Base-by-base conservation (phyloP, 2,888 invertebrate genomes). In the Seira ritae region DNA sequence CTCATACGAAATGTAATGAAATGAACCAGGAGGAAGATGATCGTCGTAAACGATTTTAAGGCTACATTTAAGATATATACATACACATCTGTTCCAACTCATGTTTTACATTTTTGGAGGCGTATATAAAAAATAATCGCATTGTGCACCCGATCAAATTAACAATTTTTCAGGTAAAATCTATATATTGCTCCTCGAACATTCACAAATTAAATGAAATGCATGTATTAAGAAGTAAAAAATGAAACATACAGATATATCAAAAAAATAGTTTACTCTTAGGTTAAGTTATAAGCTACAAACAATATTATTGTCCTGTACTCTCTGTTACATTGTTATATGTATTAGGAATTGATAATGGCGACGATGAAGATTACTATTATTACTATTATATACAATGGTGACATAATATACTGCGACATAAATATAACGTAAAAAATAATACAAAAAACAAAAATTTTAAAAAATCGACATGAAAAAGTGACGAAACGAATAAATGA, bases 401-500 rank as follows among this genome's bases (percentile, higher is more conserved):
- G 55, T 55, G 55, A n/a, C 55, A 55, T 55, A 17, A 55, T 31
- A 31, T 55, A 17, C 55, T 55, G 55, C 55, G 55, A 55, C 55
- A 55, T 55, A 17, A 42, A 8, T 46, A 60, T 55, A 20, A 24
- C 22, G 19, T 50, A 24, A 71, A 17, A 37, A 23, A n/a, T 46
- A 60, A 55, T 55, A 71, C 10, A 60, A 50, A 71, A 15, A 23
- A 12, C 12, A 31, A 31, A 31, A 31, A n/a, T n/a, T n/a, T 31
- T 31, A 15, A 74, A 74, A 74, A 65, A 67, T 67, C 20, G 17
- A 67, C 31, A 67, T n/a, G 8, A 67, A 75, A 75, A 37, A 55
- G 50, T 67, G 15, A 67, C 66, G 75, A 68, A 75, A 75, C 75
- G 75, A 75, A 75, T 75, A 75, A 75, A 75, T 75, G 75, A 75